A percentile compares a stretch with the other conserved stretches of the same genome.
These are phyloP conservation scores for Drosophila baimaii DNA, from an alignment of 1,140 invertebrate genomes.

Conservation along the genomic window DNA sequence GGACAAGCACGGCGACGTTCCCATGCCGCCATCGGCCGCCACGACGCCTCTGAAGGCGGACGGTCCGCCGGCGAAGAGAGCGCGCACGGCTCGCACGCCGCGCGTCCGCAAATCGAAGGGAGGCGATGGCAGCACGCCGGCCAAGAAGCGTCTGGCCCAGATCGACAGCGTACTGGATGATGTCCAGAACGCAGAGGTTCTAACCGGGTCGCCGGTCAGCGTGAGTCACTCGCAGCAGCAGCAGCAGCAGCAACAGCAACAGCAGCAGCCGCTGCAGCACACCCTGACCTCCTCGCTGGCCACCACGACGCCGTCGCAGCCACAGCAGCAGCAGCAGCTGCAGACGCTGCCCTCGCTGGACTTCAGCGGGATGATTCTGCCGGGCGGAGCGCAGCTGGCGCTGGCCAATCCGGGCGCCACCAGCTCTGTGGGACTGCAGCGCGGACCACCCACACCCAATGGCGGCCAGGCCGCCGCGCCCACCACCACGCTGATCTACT, in stretches of 20 bases:
- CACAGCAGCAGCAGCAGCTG: conserved; percentile 59
- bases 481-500: conserved; percentile 79
- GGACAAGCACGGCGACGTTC: conserved; percentile 89
- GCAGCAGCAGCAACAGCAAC: conserved; percentile 44
- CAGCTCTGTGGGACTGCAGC: conserved; percentile 66
- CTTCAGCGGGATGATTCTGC: conserved; percentile 81
- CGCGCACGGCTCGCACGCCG: conserved; percentile 62
- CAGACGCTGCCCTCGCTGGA: conserved; percentile 75
- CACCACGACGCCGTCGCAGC: conserved; percentile 33
- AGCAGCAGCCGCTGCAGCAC: conserved; percentile 49
- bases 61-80: conserved; percentile 58
- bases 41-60: conserved; percentile 61
- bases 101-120: conserved; percentile 69
- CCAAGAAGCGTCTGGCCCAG: conserved; percentile 75
- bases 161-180: conserved; percentile 81
- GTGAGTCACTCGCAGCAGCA: conserved; percentile 46
- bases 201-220: conserved; percentile 13
- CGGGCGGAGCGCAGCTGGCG: conserved; percentile 75
- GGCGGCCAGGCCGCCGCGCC: conserved; percentile 51
- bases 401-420: conserved; percentile 75
- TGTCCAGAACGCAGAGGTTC: conserved; percentile 67
- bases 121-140: conserved; percentile 50
- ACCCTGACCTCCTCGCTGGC: conserved; percentile 42
- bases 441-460: conserved; percentile 53
- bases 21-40: conserved; percentile 52